A percentile compares a stretch with the other conserved stretches of the same genome.
Conservation (phyloP, 1,140 invertebrate genomes). For the Platorchestia sp. region DNA sequence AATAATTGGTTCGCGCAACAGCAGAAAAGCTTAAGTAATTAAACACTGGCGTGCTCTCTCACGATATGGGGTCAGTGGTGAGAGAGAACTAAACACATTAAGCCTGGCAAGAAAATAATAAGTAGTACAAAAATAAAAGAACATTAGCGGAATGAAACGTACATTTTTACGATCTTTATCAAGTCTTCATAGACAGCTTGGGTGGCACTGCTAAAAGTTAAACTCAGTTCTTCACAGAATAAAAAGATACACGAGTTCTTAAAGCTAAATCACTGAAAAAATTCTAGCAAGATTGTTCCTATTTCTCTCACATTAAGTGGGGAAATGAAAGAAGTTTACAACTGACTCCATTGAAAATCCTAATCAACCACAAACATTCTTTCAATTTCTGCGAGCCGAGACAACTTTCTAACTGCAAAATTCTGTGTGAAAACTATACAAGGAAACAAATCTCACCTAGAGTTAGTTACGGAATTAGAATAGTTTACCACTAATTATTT, state of each 20-base stretch:
- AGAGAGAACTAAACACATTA: not conserved
- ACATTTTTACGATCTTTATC: not conserved
- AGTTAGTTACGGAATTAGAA: not conserved
- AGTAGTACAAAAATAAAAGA: not conserved
- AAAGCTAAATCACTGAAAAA: not conserved
- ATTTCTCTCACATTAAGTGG: not conserved
- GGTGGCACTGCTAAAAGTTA: not conserved
- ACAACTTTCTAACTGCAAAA: not conserved
- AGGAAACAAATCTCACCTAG: not conserved
- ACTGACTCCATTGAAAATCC: not conserved
- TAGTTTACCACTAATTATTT: not conserved
- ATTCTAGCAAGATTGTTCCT: not conserved
- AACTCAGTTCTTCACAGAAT: not conserved
- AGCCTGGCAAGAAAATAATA: not conserved
- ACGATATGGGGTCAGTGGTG: not conserved
- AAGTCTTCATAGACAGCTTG: not conserved
- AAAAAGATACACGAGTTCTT: not conserved
- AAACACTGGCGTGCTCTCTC: not conserved
- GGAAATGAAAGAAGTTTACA: not conserved
- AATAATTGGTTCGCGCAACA: not conserved
- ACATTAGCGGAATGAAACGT: not conserved
- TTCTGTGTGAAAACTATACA: not conserved
- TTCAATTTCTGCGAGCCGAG: not conserved
- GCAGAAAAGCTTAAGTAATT: not conserved
- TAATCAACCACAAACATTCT: not conserved